Evolutionary conservation across 2,888 invertebrate genomes (phyloP).

Genomic region (Polydrusus tereticollis): DNA sequence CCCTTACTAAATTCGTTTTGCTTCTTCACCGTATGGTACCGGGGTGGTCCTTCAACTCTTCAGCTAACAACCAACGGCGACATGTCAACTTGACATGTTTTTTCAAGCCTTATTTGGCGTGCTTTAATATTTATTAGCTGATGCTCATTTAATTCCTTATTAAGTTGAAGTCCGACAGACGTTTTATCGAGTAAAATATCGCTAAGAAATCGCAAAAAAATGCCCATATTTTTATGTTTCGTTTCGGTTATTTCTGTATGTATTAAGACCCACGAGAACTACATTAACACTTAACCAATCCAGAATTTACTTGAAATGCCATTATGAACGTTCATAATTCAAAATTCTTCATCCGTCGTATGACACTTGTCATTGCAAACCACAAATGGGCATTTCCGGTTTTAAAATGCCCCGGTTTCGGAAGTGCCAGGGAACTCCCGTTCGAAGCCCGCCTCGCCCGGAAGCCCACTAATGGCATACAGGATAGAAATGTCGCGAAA

Average conservation of each 20-base stretch:
- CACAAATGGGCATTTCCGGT: constrained; percentile 66
- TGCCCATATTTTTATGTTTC: background rate
- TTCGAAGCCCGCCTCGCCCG: constrained; percentile 16
- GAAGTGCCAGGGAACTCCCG: constrained; percentile 14
- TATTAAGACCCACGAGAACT: background rate
- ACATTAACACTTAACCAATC: constrained; percentile 24
- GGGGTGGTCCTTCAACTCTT: constrained; percentile 61
- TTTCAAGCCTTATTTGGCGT: constrained; percentile 63
- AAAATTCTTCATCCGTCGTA: constrained; percentile 63
- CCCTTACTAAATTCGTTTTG: constrained; percentile 6
- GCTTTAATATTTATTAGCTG: constrained; percentile 58
- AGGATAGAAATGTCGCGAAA: constrained; percentile 13
- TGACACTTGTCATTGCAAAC: constrained; percentile 64
- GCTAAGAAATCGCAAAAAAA: background rate
- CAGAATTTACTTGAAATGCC: constrained; percentile 53
- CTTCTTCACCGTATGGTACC: background rate
- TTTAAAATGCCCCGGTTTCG: constrained; percentile 58
- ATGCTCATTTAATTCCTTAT: constrained; percentile 30
- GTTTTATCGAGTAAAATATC: constrained; percentile 1
- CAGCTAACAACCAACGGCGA: constrained; percentile 50
- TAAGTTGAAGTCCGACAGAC: background rate
- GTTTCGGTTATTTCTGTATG: too few species aligned
- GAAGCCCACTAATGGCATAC: constrained; percentile 36
- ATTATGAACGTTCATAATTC: constrained; percentile 64
- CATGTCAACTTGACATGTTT: constrained; percentile 65